Base-by-base conservation (phyloP, 2,888 invertebrate species). In the Epistrophe grossulariae region DNA sequence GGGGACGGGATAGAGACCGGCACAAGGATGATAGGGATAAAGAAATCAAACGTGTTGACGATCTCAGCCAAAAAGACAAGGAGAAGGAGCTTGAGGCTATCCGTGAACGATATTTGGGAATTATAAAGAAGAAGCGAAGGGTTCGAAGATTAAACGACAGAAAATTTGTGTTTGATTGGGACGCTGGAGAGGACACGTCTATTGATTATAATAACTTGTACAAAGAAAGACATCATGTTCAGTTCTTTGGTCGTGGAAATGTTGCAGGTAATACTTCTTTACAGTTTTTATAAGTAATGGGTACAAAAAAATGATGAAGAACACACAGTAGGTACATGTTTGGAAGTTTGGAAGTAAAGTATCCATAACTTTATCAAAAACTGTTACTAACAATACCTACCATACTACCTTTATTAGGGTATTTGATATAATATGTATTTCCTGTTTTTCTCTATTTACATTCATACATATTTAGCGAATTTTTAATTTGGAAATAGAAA, bases 131-230 rank as follows among this genome's bases (percentile, higher is more conserved):
- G 91, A 98, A 98, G 91, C 95, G 99, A 15, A 94, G 99, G 79
- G 98, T 99, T 0, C 94, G 99, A 19, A 94, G 99, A 85, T 93
- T 99, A 55, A 99, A 99, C 93, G 99, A 99, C 92, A 94, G 99
- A 17, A 99, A 99, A 93, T 99, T 99, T 94, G 99, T 99, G 0
- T 99, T 99, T 93, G 99, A 99, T 93, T 99, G 99, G 99, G 99
- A 99, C 93, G 99, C 98, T 0, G 97, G 97, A 0, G 99, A 99
- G 93, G 99, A 99, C 91, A 99, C 99, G 0, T 98, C 99, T 4
- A 96, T 97, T 87, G 99, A 99, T 94, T 99, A 99, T 91, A 99
- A 99, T 93, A 95, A 96, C 83, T 94, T 99, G 28, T 99, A 99
- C 91, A 99, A 99, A 93, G 98, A 99, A 90, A 95, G 97, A 66